phyloP scores from a whole-genome alignment of 1,140 invertebrate species.

The Eriocheir sinensis region DNA sequence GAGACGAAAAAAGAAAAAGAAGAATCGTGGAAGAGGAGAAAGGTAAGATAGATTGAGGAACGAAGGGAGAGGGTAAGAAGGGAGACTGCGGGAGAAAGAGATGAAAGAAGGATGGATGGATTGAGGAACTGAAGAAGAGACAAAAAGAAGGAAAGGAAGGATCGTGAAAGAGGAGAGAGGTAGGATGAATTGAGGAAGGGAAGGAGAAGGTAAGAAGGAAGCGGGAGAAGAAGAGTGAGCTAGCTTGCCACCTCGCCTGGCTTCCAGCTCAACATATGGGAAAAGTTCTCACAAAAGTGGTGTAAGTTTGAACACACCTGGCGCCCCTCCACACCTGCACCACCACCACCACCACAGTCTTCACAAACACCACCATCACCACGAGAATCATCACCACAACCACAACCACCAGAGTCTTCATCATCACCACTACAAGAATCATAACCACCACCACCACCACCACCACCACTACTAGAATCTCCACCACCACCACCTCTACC shows the following conservation, averaged over 20 bases:
- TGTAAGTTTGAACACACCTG: constrained; percentile 11
- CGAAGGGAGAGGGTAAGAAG: no score
- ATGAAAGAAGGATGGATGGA: neutral
- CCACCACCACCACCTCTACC: neutral
- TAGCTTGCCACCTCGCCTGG: neutral
- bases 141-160: neutral
- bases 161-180: neutral
- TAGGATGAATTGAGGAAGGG: no score
- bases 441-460: neutral
- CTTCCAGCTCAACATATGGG: neutral
- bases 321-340: neutral
- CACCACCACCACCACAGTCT: neutral
- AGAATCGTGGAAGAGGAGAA: neutral
- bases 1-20: neutral
- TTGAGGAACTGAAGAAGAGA: neutral
- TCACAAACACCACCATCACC: neutral
- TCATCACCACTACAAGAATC: neutral
- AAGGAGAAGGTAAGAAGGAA: neutral
- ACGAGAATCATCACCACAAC: neutral
- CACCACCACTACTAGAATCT: neutral
- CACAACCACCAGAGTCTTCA: neutral
- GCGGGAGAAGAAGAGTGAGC: neutral
- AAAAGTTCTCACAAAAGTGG: neutral
- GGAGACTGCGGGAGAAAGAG: no score
- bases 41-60: no score